These are phyloP conservation scores for Pocota personata DNA, from an alignment of 2,888 invertebrate species.

Conservation along the genomic window DNA sequence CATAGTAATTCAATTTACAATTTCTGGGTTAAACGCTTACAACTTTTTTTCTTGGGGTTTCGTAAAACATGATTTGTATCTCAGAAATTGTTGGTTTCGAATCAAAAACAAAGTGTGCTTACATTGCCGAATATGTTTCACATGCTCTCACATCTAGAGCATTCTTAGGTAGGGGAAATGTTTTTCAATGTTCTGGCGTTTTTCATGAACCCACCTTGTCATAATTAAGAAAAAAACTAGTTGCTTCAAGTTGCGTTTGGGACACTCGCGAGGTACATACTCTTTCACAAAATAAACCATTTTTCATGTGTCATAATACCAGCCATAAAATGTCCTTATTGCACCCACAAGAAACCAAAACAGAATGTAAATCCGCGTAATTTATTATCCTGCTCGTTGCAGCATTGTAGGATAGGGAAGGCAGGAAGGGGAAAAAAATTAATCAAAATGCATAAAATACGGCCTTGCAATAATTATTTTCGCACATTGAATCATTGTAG, in stretches of 20 bases:
- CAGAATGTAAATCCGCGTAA: slow-evolving; percentile 52
- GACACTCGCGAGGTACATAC: not conserved
- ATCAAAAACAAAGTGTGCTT: no score
- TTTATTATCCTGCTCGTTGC: slow-evolving; percentile 52
- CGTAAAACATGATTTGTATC: no score
- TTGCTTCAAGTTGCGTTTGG: not conserved
- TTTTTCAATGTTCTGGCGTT: not conserved
- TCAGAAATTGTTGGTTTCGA: no score
- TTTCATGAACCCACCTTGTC: not conserved
- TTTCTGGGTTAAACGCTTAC: not conserved
- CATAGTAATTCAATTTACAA: no score
- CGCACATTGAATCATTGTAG: slow-evolving; percentile 65
- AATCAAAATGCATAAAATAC: slow-evolving; percentile 68
- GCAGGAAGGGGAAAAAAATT: slow-evolving; percentile 24
- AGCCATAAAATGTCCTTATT: slow-evolving; percentile 39
- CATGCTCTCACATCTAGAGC: not conserved
- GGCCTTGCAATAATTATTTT: slow-evolving; percentile 71
- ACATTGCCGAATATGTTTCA: no score
- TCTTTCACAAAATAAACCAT: slow-evolving; percentile 21
- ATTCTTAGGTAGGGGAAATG: no score
- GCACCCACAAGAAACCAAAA: slow-evolving; percentile 42
- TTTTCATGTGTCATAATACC: slow-evolving; percentile 41
- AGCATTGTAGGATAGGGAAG: not conserved
- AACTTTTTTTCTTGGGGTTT: not conserved
- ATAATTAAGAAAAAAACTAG: not conserved